phyloP scores from a whole-genome alignment of 23 tunicate genomes.

The Diplosoma virens region DNA sequence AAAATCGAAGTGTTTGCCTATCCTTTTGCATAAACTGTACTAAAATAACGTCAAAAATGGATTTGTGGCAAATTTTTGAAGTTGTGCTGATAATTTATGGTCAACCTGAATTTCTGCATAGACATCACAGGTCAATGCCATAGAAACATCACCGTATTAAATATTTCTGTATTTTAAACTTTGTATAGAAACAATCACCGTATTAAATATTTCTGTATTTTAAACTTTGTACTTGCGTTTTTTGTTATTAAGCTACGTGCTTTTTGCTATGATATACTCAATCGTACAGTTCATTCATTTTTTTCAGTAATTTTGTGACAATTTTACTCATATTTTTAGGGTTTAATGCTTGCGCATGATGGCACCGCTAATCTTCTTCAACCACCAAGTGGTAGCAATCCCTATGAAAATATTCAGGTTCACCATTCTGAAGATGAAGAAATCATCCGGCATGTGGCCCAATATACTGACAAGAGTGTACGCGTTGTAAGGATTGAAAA shows the following conservation, averaged over 20 bases:
- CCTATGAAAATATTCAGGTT: slow-evolving; percentile 30
- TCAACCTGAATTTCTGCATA: too few species aligned
- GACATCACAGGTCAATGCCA: too few species aligned
- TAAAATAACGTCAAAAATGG: too few species aligned
- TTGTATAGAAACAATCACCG: neutral
- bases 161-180: neutral
- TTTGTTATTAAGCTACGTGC: too few species aligned
- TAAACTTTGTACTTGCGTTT: neutral
- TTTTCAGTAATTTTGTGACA: too few species aligned
- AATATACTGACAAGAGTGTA: slow-evolving; percentile 66
- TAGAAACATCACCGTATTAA: neutral
- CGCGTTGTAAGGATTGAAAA: slow-evolving; percentile 67
- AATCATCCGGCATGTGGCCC: slow-evolving; percentile 44
- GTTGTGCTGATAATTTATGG: too few species aligned
- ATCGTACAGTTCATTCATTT: too few species aligned
- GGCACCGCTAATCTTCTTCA: slow-evolving; percentile 48
- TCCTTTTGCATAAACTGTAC: too few species aligned
- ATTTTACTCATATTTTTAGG: slow-evolving; percentile 12
- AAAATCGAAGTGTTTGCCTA: too few species aligned
- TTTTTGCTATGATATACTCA: too few species aligned
- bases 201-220: neutral
- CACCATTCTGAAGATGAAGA: slow-evolving; percentile 69
- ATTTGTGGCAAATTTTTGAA: too few species aligned
- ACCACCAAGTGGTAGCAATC: slow-evolving; percentile 30
- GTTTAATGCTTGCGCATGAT: slow-evolving; percentile 73